Evolutionary conservation across 2,888 invertebrate genomes (phyloP).

Genomic region (Parnassius smintheus): DNA sequence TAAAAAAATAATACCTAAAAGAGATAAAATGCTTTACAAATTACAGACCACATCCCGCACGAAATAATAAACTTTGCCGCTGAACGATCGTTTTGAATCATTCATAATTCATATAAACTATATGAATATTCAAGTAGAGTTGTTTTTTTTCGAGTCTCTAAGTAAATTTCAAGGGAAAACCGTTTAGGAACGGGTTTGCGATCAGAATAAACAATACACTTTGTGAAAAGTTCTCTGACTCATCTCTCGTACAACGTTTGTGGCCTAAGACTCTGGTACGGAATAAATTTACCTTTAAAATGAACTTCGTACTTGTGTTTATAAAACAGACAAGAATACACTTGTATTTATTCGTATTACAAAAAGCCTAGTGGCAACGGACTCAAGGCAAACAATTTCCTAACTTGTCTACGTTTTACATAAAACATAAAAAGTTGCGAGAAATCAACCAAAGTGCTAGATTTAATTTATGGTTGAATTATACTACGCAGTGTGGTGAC

Average conservation of each 20-base stretch:
- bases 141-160: constrained; percentile 39
- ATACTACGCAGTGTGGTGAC: no score
- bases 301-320: constrained; percentile 48
- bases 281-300: constrained; percentile 69
- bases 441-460: no score
- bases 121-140: constrained; percentile 56
- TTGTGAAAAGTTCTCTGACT: constrained; percentile 71
- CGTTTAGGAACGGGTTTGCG: constrained; percentile 54
- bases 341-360: constrained; percentile 34
- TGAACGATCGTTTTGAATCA: constrained; percentile 32
- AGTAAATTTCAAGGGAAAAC: constrained; percentile 63
- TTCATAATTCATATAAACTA: constrained; percentile 44
- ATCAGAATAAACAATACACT: constrained; percentile 67
- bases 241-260: constrained; percentile 54
- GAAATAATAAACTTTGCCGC: constrained; percentile 30
- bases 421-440: constrained; percentile 8
- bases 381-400: constrained; percentile 22
- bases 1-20: constrained; percentile 2
- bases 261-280: constrained; percentile 58
- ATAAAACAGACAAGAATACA: constrained; percentile 45
- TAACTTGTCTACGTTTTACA: constrained; percentile 13
- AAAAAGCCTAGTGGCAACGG: constrained; percentile 18
- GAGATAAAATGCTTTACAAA: constrained; percentile 31
- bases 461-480: no score
- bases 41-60: constrained; percentile 30